Conservation (phyloP, 2,888 invertebrate genomes). For the Charanyca ferruginea region DNA sequence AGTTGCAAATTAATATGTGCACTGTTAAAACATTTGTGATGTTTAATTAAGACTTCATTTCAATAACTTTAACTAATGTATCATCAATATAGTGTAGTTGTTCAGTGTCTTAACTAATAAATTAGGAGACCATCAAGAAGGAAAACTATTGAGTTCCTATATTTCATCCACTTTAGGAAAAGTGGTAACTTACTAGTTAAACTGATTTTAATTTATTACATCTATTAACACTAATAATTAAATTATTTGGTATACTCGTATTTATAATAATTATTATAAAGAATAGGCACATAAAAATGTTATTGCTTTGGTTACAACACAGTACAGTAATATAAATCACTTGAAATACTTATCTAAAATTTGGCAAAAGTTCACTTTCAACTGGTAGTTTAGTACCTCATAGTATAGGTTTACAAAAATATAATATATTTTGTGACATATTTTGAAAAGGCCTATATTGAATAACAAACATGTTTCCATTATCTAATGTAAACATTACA, state of each 20-base stretch:
- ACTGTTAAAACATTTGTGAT: conserved; percentile 75
- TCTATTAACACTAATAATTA: conserved; percentile 72
- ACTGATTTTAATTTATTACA: conserved; percentile 55
- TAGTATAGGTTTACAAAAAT: conserved; percentile 83
- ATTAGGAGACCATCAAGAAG: conserved; percentile 77
- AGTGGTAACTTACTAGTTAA: conserved; percentile 48
- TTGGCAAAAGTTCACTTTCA: conserved; percentile 85
- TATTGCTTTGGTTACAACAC: conserved; percentile 91
- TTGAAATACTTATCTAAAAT: conserved; percentile 87
- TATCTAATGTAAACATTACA: conserved; percentile 86
- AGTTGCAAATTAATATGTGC: conserved; percentile 69
- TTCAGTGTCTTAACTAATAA: conserved; percentile 77
- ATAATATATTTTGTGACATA: conserved; percentile 83
- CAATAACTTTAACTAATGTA: conserved; percentile 61
- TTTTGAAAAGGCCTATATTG: conserved; percentile 79
- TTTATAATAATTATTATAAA: conserved; percentile 75
- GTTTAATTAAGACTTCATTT: conserved; percentile 65
- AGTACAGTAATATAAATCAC: conserved; percentile 84
- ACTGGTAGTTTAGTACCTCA: conserved; percentile 78
- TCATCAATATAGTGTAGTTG: conserved; percentile 71
- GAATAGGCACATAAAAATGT: conserved; percentile 87
- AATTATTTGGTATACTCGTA: conserved; percentile 84
- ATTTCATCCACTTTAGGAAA: conserved; percentile 47
- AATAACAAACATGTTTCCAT: conserved; percentile 71
- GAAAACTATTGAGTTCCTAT: conserved; percentile 58